Percentiles rank a stretch among this genome's conserved stretches.
Evolutionary conservation across 1,140 invertebrate species (phyloP).

Genomic region (Thaumetopoea pityocampa): DNA sequence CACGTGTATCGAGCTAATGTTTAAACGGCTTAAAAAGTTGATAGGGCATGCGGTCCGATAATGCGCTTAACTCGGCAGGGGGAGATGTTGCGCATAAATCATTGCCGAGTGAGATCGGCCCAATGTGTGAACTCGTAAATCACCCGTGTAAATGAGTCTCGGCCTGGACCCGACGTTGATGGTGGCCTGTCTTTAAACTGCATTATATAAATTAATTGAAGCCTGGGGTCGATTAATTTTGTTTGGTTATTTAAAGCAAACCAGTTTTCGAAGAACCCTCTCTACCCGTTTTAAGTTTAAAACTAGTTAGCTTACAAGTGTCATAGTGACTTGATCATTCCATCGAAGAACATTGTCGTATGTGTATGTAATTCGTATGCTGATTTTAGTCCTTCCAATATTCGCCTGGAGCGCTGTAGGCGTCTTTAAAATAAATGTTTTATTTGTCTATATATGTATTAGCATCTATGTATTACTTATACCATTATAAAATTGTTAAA

Average conservation of each 20-base stretch:
- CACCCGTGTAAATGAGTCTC: slow-evolving; percentile 65
- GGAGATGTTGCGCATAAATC: slow-evolving; percentile 68
- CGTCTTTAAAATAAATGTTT: too few relatives aligned
- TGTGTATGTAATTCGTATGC: too few relatives aligned
- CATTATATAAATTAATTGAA: slow-evolving; percentile 37
- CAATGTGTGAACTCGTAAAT: slow-evolving; percentile 72
- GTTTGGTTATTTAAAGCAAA: slow-evolving; percentile 1
- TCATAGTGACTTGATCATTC: too few relatives aligned
- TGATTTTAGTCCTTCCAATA: too few relatives aligned
- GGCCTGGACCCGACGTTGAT: slow-evolving; percentile 37
- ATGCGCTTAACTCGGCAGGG: slow-evolving; percentile 63
- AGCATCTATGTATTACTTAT: too few relatives aligned
- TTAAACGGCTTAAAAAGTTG: slow-evolving; percentile 56
- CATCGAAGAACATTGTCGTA: too few relatives aligned
- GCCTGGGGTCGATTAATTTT: slow-evolving; percentile 16
- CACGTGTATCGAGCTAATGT: slow-evolving; percentile 36
- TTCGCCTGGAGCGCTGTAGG: too few relatives aligned
- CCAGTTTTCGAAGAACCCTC: too few relatives aligned
- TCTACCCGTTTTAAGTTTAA: too few relatives aligned
- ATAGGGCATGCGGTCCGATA: slow-evolving; percentile 68
- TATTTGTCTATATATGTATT: too few relatives aligned
- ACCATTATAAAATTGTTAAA: too few relatives aligned
- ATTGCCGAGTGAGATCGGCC: slow-evolving; percentile 71
- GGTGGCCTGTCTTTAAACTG: slow-evolving; percentile 45
- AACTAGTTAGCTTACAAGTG: too few relatives aligned